Evolutionary conservation across 2,888 invertebrate species (phyloP).

Genomic region (Mythimna ferrago): DNA sequence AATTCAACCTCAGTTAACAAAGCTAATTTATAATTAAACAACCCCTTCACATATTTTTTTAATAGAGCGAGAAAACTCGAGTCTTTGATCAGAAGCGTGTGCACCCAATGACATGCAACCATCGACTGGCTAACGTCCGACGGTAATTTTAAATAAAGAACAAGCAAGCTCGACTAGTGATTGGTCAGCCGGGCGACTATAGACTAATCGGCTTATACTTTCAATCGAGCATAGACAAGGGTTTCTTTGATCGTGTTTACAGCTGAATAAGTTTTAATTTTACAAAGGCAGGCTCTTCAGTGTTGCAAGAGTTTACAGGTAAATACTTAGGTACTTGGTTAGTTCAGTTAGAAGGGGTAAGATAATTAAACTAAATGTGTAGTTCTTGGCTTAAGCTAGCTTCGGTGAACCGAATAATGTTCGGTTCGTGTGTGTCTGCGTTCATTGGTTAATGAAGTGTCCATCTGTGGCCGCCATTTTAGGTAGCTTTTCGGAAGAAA

Average conservation of each 20-base stretch:
- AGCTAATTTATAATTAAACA: slow-evolving; percentile 30
- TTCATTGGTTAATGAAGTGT: neutral
- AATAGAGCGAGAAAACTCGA: slow-evolving; percentile 69
- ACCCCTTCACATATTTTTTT: slow-evolving; percentile 61
- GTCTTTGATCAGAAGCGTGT: slow-evolving; percentile 65
- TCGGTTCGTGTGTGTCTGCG: neutral
- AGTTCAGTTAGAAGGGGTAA: neutral
- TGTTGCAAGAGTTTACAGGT: slow-evolving; percentile 12
- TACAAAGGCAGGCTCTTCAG: slow-evolving; percentile 71
- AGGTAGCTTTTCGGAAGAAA: neutral
- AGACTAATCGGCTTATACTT: slow-evolving; percentile 82
- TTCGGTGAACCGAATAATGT: neutral
- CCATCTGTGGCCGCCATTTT: neutral
- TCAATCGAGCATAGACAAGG: slow-evolving; percentile 76
- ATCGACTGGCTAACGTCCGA: slow-evolving; percentile 68
- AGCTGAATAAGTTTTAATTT: slow-evolving; percentile 73
- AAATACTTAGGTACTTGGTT: neutral
- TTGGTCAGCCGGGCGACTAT: slow-evolving; percentile 80
- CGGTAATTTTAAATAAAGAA: slow-evolving; percentile 82
- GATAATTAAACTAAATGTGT: slow-evolving; percentile 3
- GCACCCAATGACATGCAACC: slow-evolving; percentile 62
- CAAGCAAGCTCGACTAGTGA: slow-evolving; percentile 78
- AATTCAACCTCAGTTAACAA: slow-evolving; percentile 50
- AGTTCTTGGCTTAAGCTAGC: slow-evolving; percentile 1
- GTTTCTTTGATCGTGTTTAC: slow-evolving; percentile 81